These are phyloP conservation scores for Odontamblyopus rebecca DNA, from an alignment of 2,797 vertebrate species.

Conservation along the genomic window DNA sequence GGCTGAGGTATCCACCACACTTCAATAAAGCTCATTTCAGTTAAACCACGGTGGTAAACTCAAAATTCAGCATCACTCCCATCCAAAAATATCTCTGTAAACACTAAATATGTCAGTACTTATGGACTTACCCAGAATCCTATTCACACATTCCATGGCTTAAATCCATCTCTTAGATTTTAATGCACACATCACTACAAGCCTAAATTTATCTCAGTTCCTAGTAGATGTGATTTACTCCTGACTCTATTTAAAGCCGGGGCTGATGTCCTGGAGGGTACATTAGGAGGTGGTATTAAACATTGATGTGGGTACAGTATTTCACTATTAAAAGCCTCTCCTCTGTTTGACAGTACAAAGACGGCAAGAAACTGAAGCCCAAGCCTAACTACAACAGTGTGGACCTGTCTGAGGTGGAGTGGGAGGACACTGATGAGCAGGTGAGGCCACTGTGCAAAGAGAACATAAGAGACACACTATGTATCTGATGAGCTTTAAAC, in stretches of 20 bases:
- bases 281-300: constrained; percentile 19
- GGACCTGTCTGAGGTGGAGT: constrained; percentile 93
- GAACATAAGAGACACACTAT: not conserved
- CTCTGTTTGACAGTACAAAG: constrained; percentile 82
- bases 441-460: constrained; percentile 56
- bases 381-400: constrained; percentile 98
- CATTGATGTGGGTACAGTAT: constrained; percentile 36
- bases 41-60: too few species aligned
- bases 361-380: constrained; percentile 89
- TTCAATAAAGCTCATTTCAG: too few species aligned
- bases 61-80: too few species aligned
- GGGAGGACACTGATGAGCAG: constrained; percentile 87
- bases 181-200: not conserved
- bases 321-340: constrained; percentile 28
- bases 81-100: too few species aligned
- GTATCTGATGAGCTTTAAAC: not conserved
- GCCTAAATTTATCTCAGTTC: not conserved
- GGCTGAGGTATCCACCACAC: too few species aligned
- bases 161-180: not conserved
- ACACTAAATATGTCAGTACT: too few species aligned
- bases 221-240: constrained; percentile 23
- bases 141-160: not conserved
- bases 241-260: constrained; percentile 15
- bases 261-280: constrained; percentile 16
- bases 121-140: not conserved